Evolutionary conservation across 2,113 vertebrate genomes (phyloP).

Genomic region (Planiliza haematocheilus): DNA sequence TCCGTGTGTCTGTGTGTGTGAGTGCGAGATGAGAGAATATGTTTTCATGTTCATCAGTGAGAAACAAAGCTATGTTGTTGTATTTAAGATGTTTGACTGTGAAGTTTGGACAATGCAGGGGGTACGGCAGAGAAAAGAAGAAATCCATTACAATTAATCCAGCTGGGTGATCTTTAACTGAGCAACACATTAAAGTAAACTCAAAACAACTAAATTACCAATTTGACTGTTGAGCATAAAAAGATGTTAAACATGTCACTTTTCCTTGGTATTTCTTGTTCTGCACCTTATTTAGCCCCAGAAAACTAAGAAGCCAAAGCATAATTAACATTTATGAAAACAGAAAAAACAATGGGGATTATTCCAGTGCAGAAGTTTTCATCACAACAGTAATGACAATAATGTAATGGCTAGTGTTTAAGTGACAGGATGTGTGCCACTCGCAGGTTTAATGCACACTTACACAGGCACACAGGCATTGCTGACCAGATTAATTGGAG

Average conservation of each 20-base stretch:
- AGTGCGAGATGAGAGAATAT: constrained; percentile 20
- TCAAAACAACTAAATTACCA: background rate
- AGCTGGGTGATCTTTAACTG: constrained; percentile 31
- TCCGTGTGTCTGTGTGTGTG: background rate
- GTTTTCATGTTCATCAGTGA: constrained; percentile 59
- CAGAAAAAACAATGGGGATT: background rate
- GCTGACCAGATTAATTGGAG: background rate
- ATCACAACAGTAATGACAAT: background rate
- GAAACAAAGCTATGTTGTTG: constrained; percentile 54
- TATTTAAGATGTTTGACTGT: constrained; percentile 49
- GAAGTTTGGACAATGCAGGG: constrained; percentile 52
- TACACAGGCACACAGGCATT: no score
- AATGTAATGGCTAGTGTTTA: background rate
- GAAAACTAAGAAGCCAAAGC: background rate
- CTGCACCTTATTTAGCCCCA: background rate
- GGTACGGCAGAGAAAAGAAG: constrained; percentile 4
- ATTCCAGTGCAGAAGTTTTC: background rate
- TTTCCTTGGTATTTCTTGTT: background rate
- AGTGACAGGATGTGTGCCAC: constrained; percentile 12
- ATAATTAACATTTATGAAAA: background rate
- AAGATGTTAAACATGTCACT: background rate
- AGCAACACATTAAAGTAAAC: constrained; percentile 21
- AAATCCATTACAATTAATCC: constrained; percentile 31
- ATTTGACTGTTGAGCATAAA: constrained; percentile 12
- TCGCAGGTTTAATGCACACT: background rate